A percentile compares a stretch with the other conserved stretches of the same genome.
Conservation (phyloP, 1,140 invertebrate species). For the Ericerus pela region DNA sequence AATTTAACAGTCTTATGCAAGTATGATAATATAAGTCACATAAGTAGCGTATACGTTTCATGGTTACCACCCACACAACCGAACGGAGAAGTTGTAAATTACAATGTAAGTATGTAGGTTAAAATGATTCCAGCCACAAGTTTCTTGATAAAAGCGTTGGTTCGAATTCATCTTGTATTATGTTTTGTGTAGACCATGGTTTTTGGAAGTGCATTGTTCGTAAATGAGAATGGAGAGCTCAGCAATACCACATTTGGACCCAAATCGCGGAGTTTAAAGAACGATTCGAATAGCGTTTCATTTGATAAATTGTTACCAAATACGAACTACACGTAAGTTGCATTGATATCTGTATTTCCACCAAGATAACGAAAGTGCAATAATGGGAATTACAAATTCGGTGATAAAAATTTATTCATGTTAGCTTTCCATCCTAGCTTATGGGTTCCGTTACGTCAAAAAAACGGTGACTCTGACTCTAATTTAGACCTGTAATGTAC, state of each 20-base stretch:
- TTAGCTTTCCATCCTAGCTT: no score
- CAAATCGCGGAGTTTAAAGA: slow-evolving; percentile 40
- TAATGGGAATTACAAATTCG: no score
- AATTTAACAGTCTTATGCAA: slow-evolving; percentile 48
- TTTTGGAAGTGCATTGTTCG: slow-evolving; percentile 41
- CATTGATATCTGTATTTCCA: no score
- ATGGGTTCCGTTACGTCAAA: no score
- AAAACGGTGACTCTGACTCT: no score
- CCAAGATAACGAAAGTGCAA: no score
- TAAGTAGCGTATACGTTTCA: slow-evolving; percentile 44
- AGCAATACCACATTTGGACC: slow-evolving; percentile 41
- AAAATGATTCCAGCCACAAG: neutral
- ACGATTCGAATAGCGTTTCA: slow-evolving; percentile 32
- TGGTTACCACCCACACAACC: slow-evolving; percentile 53
- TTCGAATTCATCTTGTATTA: slow-evolving; percentile 21
- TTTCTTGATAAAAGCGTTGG: neutral
- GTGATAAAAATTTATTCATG: no score
- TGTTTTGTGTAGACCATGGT: slow-evolving; percentile 38
- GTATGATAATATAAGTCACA: slow-evolving; percentile 45
- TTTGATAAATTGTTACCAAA: slow-evolving; percentile 55
- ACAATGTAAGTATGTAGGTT: slow-evolving; percentile 37
- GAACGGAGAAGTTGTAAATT: slow-evolving; percentile 59
- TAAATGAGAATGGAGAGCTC: slow-evolving; percentile 37
- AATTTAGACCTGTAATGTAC: no score
- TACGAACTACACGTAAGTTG: slow-evolving; percentile 50